Evolutionary conservation across 23 tunicate genomes (phyloP).

Genomic region (Halocynthia roretzi): DNA sequence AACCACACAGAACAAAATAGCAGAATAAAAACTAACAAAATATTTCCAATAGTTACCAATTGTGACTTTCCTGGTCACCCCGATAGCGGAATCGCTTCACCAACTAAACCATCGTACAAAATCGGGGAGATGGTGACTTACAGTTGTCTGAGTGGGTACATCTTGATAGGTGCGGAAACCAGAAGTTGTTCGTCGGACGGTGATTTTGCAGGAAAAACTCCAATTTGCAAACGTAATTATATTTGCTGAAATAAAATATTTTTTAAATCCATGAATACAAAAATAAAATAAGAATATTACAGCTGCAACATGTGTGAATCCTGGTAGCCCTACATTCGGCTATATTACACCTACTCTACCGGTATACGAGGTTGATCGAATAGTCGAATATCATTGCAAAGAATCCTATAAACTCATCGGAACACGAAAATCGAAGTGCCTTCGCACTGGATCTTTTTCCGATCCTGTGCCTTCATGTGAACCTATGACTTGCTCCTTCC

Average conservation of each 20-base stretch:
- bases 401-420: slow-evolving; percentile 10
- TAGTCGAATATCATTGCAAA: slow-evolving; percentile 9
- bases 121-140: neutral
- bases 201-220: too few relatives aligned
- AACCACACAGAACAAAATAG: neutral
- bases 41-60: neutral
- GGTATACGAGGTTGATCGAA: slow-evolving; percentile 2
- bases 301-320: slow-evolving; percentile 2
- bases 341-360: slow-evolving; percentile 5
- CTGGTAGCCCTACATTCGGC: slow-evolving; percentile 10
- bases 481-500: slow-evolving; percentile 12
- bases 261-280: too few relatives aligned
- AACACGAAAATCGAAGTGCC: slow-evolving; percentile 2
- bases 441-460: neutral
- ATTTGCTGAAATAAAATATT: too few relatives aligned
- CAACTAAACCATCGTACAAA: neutral
- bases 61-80: neutral
- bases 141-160: neutral
- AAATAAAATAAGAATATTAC: too few relatives aligned
- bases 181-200: too few relatives aligned
- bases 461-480: slow-evolving; percentile 10
- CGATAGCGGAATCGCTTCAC: neutral
- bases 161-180: slow-evolving; percentile 4
- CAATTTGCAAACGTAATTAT: too few relatives aligned
- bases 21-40: too few relatives aligned